A percentile compares a stretch with the other conserved stretches of the same genome.
phyloP scores from a whole-genome alignment of 2,797 vertebrate species.

The Remorina albescens region DNA sequence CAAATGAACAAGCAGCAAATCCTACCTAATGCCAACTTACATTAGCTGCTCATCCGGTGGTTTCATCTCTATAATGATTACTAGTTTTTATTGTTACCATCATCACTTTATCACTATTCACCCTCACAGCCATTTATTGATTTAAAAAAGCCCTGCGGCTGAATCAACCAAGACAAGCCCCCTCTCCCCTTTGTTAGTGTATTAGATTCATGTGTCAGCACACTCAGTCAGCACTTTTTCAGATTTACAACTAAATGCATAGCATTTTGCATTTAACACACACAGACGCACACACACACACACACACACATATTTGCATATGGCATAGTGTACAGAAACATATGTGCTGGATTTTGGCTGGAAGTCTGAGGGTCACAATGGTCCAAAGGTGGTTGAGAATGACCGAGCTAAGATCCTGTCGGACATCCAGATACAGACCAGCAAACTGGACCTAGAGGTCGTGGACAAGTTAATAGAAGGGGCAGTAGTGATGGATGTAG shows the following conservation, averaged over 20 bases:
- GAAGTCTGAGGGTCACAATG: too few species aligned
- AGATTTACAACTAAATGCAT: conserved; percentile 4
- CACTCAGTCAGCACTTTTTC: conserved; percentile 9
- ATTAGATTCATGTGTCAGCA: not conserved
- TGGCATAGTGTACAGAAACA: too few species aligned
- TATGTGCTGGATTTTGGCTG: too few species aligned
- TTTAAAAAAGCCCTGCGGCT: conserved; percentile 2
- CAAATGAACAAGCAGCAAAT: conserved; percentile 1
- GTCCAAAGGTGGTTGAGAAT: too few species aligned
- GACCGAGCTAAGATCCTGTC: too few species aligned
- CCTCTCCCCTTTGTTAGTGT: not conserved
- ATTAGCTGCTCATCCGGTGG: not conserved
- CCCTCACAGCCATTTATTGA: not conserved
- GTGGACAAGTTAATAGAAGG: too few species aligned
- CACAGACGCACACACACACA: too few species aligned
- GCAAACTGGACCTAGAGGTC: too few species aligned
- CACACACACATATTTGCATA: too few species aligned
- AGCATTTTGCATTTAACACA: conserved; percentile 5
- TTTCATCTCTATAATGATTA: conserved; percentile 3
- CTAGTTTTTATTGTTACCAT: conserved; percentile 6
- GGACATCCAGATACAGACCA: too few species aligned
- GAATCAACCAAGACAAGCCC: conserved; percentile 1
- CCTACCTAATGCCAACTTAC: not conserved
- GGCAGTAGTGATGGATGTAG: too few species aligned
- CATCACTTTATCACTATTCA: not conserved